These are phyloP conservation scores for Stomorhina lunata DNA, from an alignment of 2,888 invertebrate species.

Conservation along the genomic window DNA sequence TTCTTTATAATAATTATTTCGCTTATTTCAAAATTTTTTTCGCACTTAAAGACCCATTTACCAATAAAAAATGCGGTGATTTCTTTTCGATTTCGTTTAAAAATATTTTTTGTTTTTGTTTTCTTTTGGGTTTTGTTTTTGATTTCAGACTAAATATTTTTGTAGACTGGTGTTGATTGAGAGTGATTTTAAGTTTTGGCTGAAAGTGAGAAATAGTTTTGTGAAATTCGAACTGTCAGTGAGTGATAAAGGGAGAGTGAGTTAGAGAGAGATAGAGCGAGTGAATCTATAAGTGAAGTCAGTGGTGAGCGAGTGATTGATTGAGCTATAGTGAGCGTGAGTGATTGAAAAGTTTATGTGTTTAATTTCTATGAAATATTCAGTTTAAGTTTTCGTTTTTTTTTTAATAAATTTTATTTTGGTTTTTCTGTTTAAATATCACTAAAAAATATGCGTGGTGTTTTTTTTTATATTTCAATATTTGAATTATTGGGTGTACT, in stretches of 20 bases:
- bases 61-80: constrained; percentile 64
- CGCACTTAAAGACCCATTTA: constrained; percentile 66
- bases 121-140: constrained; percentile 69
- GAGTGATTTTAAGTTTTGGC: constrained; percentile 33
- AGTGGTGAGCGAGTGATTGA: constrained; percentile 23
- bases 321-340: constrained; percentile 15
- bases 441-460: constrained; percentile 53
- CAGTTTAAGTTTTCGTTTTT: background rate
- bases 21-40: constrained; percentile 11
- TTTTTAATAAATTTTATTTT: background rate
- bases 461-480: constrained; percentile 7
- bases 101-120: constrained; percentile 49
- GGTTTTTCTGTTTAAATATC: constrained; percentile 31
- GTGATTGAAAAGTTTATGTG: constrained; percentile 22
- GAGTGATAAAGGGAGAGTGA: constrained; percentile 31
- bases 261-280: constrained; percentile 19
- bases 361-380: background rate
- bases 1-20: background rate
- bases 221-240: constrained; percentile 1
- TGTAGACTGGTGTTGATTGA: constrained; percentile 60
- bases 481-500: constrained; percentile 25
- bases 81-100: constrained; percentile 3
- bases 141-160: constrained; percentile 71
- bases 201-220: constrained; percentile 23
- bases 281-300: no score